Evolutionary conservation across 2,888 invertebrate species (phyloP).

Genomic region (Eremobia ochroleuca): DNA sequence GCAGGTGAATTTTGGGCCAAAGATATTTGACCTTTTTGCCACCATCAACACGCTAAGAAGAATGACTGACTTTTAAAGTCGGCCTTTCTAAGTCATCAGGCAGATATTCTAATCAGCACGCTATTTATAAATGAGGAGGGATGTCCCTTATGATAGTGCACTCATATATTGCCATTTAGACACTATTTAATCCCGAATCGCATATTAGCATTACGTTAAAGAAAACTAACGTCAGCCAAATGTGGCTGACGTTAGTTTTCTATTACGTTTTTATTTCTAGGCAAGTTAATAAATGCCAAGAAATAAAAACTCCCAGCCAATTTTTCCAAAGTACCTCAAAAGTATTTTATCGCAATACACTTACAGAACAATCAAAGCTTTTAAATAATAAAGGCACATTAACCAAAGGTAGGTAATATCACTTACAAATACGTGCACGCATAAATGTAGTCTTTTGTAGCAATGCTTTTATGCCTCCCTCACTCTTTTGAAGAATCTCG

Average conservation of each 20-base stretch:
- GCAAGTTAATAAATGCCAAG: too few relatives aligned
- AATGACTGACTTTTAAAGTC: too few relatives aligned
- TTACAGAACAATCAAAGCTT: slow-evolving; percentile 45
- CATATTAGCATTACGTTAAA: too few relatives aligned
- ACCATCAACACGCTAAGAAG: too few relatives aligned
- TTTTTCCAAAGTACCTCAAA: slow-evolving; percentile 1
- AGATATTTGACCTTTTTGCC: too few relatives aligned
- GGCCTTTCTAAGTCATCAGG: background rate
- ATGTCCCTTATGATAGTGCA: too few relatives aligned
- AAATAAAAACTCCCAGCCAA: background rate
- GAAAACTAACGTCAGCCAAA: too few relatives aligned
- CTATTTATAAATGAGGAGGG: background rate
- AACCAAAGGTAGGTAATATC: slow-evolving; percentile 53
- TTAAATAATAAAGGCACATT: slow-evolving; percentile 51
- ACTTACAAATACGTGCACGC: slow-evolving; percentile 47
- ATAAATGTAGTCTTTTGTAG: slow-evolving; percentile 52
- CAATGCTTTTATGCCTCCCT: slow-evolving; percentile 56
- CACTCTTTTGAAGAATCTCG: slow-evolving; percentile 58
- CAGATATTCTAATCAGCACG: background rate
- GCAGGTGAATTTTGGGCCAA: too few relatives aligned
- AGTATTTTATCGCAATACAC: slow-evolving; percentile 1
- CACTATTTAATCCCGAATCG: too few relatives aligned
- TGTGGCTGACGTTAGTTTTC: too few relatives aligned
- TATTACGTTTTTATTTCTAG: too few relatives aligned
- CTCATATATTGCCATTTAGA: too few relatives aligned